Evolutionary conservation across 2,888 invertebrate species (phyloP), one percentile per base, ranked within the genome.

Genomic region (Clostera curtula): DNA sequence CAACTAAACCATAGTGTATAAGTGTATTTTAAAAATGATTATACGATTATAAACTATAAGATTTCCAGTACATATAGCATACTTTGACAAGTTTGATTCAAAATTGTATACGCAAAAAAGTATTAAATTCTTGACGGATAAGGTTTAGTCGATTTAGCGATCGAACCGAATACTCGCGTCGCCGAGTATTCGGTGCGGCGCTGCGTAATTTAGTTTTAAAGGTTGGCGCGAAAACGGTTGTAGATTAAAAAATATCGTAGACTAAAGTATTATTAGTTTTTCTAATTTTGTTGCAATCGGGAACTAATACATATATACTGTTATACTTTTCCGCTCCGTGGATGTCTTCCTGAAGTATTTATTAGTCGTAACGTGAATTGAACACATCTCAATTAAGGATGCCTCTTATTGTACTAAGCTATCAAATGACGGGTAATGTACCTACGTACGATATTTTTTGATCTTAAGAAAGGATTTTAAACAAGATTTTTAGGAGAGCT

Each of bases 31-130:
- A 56, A 61, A 43, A 61, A 61, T 54, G 49, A 64, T 56, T 62
- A 73, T 73, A 75, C 70, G 73, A 73, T 48, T 49, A 45, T 48
- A 48, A 57, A 56, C 42, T 69, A 75, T 76, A 74, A 71, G 74
- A 72, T 60, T 52, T 52, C 57, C 39, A 45, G 31, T 42, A 40
- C 39, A 58, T 49, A 57, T 51, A 55, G 60, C 60, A 65, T 61
- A 63, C 63, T 60, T 44, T 25, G 26, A 44, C 47, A 43, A 43
- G 48, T 63, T 68, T 50, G 67, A 67, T 73, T 68, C 66, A 72
- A 69, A 62, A 56, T 60, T 73, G 76, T 76, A 76, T 76, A 76
- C 76, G 75, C 69, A 55, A 54, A 42, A 48, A 51, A 54, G 49
- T 51, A 54, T 44, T 54, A 51, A 50, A 31, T 49, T 34, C 36